Evolutionary conservation across 1,140 invertebrate species (phyloP).

Genomic region (Drosophila grimshawi): DNA sequence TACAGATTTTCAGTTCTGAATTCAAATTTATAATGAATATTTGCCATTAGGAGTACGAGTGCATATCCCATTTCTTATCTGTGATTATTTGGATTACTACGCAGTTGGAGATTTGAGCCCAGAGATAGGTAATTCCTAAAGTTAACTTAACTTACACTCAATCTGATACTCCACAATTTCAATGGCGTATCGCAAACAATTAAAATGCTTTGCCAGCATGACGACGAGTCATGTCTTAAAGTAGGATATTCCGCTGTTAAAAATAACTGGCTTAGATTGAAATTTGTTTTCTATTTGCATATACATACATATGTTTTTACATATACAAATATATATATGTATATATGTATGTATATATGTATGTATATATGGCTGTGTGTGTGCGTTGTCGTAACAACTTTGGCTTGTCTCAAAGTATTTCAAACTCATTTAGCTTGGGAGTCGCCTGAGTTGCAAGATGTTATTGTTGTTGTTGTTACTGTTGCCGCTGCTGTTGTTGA

Average conservation of each 20-base stretch:
- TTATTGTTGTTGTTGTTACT: slow-evolving; percentile 24
- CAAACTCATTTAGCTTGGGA: slow-evolving; percentile 53
- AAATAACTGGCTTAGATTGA: slow-evolving; percentile 18
- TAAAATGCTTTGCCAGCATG: slow-evolving; percentile 56
- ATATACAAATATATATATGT: not conserved
- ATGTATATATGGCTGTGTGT: not conserved
- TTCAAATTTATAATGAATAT: no score
- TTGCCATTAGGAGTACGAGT: no score
- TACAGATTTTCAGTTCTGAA: no score
- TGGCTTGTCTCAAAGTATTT: slow-evolving; percentile 52
- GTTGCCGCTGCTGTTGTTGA: slow-evolving; percentile 5
- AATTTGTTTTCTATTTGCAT: slow-evolving; percentile 20
- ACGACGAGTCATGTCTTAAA: slow-evolving; percentile 15
- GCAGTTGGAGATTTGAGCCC: not conserved
- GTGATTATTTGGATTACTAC: not conserved
- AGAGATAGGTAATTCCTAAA: no score
- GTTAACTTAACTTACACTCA: no score
- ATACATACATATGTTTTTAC: not conserved
- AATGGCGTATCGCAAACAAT: slow-evolving; percentile 35
- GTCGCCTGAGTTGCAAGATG: slow-evolving; percentile 17
- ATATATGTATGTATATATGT: not conserved
- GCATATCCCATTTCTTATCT: no score
- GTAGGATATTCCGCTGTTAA: not conserved
- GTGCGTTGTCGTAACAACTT: slow-evolving; percentile 33
- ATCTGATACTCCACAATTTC: not conserved